A percentile compares a stretch with the other conserved stretches of the same genome.
These are phyloP conservation scores for Stichopus horrens DNA, from an alignment of 53 echinoderm and acorn worm species.

Conservation along the genomic window DNA sequence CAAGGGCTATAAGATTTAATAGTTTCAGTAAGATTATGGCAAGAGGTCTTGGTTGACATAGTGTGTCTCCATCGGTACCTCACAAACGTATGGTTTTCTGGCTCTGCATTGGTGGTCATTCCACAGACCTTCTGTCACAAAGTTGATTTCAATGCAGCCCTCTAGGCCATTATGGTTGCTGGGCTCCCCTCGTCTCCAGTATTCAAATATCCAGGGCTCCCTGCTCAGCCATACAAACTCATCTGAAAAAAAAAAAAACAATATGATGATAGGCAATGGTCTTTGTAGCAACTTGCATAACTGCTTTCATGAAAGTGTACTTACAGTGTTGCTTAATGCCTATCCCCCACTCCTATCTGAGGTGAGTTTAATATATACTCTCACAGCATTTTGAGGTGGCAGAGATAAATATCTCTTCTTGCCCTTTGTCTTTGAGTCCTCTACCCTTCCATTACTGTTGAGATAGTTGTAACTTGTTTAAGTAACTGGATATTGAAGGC, in stretches of 20 bases:
- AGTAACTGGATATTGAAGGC: no score
- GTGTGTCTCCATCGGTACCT: neutral
- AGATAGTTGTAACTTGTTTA: no score
- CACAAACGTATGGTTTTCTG: constrained; percentile 28
- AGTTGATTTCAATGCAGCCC: constrained; percentile 38
- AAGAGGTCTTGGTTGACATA: neutral
- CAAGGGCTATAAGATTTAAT: no score
- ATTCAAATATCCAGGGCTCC: constrained; percentile 40
- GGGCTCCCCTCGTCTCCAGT: constrained; percentile 47
- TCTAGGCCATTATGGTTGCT: constrained; percentile 33
- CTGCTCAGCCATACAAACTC: constrained; percentile 43
- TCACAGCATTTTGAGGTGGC: no score
- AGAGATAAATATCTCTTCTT: no score
- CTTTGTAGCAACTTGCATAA: no score
- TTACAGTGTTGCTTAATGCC: no score
- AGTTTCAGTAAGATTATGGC: neutral
- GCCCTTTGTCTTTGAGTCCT: no score
- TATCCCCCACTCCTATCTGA: no score
- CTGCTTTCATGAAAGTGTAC: no score
- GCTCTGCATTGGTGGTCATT: constrained; percentile 20
- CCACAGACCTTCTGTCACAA: constrained; percentile 36
- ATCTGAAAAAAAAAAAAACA: constrained; percentile 4
- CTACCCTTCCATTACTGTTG: no score
- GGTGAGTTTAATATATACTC: no score
- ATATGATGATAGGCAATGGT: neutral